Conservation (phyloP, 2,888 invertebrate species). For the Yponomeuta sedellus region DNA sequence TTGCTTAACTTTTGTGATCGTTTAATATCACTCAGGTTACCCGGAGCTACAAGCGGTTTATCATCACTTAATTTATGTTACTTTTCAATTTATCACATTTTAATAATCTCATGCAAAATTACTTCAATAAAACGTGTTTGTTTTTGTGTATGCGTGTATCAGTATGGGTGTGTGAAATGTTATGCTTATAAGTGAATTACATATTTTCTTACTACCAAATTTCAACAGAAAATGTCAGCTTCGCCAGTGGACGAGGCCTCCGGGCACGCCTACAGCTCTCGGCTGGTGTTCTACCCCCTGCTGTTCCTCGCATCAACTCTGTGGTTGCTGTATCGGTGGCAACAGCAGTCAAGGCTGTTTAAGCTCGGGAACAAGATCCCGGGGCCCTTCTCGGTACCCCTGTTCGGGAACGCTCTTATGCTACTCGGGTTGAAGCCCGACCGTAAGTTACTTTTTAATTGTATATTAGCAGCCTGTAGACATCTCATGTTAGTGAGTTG, state of each 20-base stretch:
- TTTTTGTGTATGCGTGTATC: no score
- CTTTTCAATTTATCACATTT: no score
- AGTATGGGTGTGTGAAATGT: no score
- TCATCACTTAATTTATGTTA: no score
- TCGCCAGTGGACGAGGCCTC: slow-evolving; percentile 27
- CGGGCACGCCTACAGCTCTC: slow-evolving; percentile 27
- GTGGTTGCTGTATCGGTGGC: slow-evolving; percentile 62
- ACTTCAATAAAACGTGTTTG: no score
- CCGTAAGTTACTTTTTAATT: slow-evolving; percentile 56
- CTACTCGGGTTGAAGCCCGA: slow-evolving; percentile 78
- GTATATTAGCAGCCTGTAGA: neutral
- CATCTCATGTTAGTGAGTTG: no score
- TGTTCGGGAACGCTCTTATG: slow-evolving; percentile 83
- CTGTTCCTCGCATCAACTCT: slow-evolving; percentile 42
- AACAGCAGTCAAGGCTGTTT: slow-evolving; percentile 65
- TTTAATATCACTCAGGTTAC: no score
- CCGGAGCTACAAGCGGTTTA: no score
- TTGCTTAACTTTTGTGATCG: no score
- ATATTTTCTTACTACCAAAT: neutral
- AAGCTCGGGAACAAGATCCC: slow-evolving; percentile 82
- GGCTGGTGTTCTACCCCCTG: slow-evolving; percentile 47
- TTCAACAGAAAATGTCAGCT: slow-evolving; percentile 31
- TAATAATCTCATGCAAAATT: no score
- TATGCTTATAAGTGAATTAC: neutral
- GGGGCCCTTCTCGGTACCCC: slow-evolving; percentile 79